Evolutionary conservation across 2,797 vertebrate genomes (phyloP).

Genomic region (Caiman crocodilus): DNA sequence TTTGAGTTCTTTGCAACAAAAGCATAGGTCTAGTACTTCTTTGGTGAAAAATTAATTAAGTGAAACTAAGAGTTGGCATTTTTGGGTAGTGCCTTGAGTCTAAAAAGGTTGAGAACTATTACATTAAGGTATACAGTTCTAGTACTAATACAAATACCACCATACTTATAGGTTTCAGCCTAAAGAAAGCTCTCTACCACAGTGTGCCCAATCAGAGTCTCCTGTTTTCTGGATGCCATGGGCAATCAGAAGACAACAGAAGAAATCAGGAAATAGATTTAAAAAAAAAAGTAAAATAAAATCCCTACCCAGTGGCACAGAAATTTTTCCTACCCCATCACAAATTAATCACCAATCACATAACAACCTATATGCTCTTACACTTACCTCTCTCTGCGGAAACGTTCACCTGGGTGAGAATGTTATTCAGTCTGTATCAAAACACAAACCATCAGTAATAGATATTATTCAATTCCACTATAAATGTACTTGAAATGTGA

Average conservation of each 20-base stretch:
- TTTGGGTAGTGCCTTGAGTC: too few species aligned
- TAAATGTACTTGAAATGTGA: not conserved
- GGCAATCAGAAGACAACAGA: not conserved
- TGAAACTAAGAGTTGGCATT: too few species aligned
- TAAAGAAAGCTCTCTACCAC: not conserved
- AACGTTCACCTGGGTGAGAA: not conserved
- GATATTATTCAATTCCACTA: too few species aligned
- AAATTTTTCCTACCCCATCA: not conserved
- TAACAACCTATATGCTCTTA: not conserved
- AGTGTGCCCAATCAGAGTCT: not conserved
- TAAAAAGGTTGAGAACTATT: too few species aligned
- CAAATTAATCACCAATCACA: not conserved
- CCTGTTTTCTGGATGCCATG: not conserved
- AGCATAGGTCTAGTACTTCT: too few species aligned
- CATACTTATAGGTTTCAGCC: not conserved
- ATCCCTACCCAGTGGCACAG: not conserved
- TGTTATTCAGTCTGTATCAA: not conserved
- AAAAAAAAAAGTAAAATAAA: not conserved
- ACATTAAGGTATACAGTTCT: too few species aligned
- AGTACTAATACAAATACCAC: too few species aligned
- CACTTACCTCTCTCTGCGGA: not conserved
- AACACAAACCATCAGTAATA: not conserved
- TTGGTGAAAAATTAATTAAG: too few species aligned
- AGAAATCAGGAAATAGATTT: not conserved
- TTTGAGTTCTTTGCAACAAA: too few species aligned